phyloP scores from a whole-genome alignment of 2,797 vertebrate species.

The Myotis vivesi region DNA sequence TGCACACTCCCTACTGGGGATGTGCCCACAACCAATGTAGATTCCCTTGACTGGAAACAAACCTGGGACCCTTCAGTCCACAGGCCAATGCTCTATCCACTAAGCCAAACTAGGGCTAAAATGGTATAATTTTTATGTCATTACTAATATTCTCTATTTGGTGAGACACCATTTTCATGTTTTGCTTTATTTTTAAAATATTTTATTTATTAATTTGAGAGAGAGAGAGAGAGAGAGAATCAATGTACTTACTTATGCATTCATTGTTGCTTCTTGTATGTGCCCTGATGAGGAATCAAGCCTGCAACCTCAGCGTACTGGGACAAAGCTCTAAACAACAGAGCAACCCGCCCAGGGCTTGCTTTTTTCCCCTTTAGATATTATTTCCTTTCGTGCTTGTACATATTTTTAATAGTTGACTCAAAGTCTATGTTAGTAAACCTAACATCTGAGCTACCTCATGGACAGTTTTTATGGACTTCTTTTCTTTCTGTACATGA shows the following conservation, averaged over 20 bases:
- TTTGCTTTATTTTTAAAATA: not conserved
- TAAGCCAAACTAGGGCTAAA: not conserved
- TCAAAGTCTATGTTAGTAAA: not conserved
- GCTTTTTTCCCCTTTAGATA: not conserved
- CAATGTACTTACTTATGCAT: not conserved
- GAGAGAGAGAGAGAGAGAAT: not conserved
- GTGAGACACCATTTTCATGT: not conserved
- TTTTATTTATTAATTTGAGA: not conserved
- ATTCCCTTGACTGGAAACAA: too few species aligned
- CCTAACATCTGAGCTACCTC: not conserved
- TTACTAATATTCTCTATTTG: not conserved
- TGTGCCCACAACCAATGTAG: too few species aligned
- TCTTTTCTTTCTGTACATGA: not conserved
- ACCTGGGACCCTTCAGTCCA: too few species aligned
- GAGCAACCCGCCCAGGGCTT: not conserved
- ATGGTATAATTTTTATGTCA: not conserved
- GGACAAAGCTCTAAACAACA: not conserved
- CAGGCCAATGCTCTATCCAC: too few species aligned
- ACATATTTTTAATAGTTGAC: not conserved
- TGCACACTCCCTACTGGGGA: too few species aligned
- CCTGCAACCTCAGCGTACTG: not conserved
- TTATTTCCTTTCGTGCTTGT: not conserved
- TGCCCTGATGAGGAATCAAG: not conserved
- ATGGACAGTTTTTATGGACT: not conserved
- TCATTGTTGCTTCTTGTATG: not conserved